Percentiles rank a stretch among this genome's conserved stretches.
These are phyloP conservation scores for Gymnocephalus cernua DNA, from an alignment of 2,113 vertebrate genomes.

Conservation along the genomic window DNA sequence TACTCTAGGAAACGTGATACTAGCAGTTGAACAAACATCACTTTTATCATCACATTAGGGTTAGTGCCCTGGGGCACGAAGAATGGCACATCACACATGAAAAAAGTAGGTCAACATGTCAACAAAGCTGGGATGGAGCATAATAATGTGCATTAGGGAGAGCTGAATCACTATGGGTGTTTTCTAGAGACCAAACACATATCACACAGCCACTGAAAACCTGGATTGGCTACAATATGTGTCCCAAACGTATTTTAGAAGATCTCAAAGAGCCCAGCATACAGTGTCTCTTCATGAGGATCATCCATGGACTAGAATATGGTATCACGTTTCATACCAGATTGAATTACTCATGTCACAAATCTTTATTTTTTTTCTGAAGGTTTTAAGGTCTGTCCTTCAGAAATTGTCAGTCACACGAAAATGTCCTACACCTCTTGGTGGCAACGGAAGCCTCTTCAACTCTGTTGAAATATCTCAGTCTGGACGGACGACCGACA, in stretches of 20 bases:
- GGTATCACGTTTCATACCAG: neutral
- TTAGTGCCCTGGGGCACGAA: neutral
- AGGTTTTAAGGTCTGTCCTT: neutral
- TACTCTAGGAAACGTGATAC: neutral
- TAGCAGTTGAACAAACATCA: neutral
- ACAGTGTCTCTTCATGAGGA: neutral
- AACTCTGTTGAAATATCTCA: neutral
- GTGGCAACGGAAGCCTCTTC: neutral
- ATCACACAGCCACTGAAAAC: neutral
- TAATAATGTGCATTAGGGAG: neutral
- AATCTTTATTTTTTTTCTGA: neutral
- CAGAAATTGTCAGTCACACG: neutral
- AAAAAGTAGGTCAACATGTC: neutral
- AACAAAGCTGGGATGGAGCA: neutral
- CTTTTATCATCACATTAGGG: neutral
- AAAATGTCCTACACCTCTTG: neutral
- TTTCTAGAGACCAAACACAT: neutral
- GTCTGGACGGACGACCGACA: neutral
- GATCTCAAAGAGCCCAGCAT: neutral
- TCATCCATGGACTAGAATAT: neutral
- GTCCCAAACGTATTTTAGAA: no score
- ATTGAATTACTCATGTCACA: neutral
- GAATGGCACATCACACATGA: neutral
- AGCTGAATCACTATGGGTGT: neutral
- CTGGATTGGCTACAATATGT: neutral